phyloP scores from a whole-genome alignment of 2,888 invertebrate species.

The Steinernema carpocapsae region DNA sequence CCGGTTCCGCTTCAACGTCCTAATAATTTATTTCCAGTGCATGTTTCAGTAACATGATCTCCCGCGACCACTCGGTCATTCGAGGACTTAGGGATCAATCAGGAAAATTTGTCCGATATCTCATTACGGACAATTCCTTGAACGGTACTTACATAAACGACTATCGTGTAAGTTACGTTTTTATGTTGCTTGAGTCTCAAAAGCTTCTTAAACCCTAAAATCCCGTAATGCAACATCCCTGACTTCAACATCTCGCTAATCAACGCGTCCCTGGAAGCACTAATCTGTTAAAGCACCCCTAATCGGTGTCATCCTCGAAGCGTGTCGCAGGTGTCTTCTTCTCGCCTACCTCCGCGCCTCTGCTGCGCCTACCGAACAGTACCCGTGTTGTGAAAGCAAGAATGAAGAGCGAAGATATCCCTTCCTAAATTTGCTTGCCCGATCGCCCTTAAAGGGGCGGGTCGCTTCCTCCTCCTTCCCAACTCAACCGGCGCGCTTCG shows the following conservation, averaged over 20 bases:
- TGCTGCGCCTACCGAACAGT: too few relatives aligned
- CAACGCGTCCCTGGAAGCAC: too few relatives aligned
- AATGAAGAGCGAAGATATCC: background rate
- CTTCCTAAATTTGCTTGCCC: constrained; percentile 3
- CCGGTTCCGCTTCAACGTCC: background rate
- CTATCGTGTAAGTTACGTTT: constrained; percentile 61
- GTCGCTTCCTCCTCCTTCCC: background rate
- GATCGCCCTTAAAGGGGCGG: constrained; percentile 16
- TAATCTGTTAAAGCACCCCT: too few relatives aligned
- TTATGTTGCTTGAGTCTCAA: background rate
- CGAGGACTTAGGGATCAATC: constrained; percentile 60
- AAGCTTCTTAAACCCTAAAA: too few relatives aligned
- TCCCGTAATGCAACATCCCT: too few relatives aligned
- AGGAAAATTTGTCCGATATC: constrained; percentile 64
- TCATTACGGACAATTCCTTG: constrained; percentile 69
- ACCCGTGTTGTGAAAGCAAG: background rate
- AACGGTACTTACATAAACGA: constrained; percentile 72
- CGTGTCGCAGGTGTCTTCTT: too few relatives aligned
- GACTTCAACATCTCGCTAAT: too few relatives aligned
- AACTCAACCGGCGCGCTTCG: constrained; percentile 2
- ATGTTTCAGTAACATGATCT: constrained; percentile 69
- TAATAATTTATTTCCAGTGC: background rate
- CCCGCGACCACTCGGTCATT: constrained; percentile 70
- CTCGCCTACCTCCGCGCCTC: too few relatives aligned
- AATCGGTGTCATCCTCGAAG: too few relatives aligned